Evolutionary conservation across 2,888 invertebrate genomes (phyloP).

Genomic region (Sesamia inferens): DNA sequence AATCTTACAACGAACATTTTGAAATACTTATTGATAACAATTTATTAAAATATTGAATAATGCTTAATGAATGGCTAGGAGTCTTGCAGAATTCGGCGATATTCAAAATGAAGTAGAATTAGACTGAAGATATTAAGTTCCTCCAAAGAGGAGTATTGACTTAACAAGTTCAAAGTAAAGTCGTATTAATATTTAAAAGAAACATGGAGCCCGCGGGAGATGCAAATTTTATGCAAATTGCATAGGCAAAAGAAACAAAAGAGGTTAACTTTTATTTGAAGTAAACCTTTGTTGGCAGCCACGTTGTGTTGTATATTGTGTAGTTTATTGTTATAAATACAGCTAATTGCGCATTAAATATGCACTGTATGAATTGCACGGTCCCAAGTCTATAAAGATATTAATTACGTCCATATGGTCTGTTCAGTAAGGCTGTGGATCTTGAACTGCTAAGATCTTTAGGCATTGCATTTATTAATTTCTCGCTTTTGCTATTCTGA

Average conservation of each 20-base stretch:
- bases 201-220: not conserved
- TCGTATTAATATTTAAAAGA: not conserved
- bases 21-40: not conserved
- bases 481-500: not conserved
- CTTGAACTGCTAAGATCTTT: constrained; percentile 3
- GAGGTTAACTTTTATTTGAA: not conserved
- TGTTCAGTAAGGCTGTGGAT: constrained; percentile 1
- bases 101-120: not conserved
- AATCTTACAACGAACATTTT: no score
- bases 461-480: not conserved
- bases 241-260: not conserved
- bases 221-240: not conserved
- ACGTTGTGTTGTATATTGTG: not conserved
- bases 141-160: not conserved
- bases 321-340: constrained; percentile 5
- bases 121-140: not conserved
- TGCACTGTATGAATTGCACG: constrained; percentile 38
- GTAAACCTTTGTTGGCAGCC: not conserved
- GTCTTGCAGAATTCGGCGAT: not conserved
- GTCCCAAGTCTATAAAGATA: constrained; percentile 35
- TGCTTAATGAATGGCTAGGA: no score
- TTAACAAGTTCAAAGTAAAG: not conserved
- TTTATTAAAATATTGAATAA: not conserved
- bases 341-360: constrained; percentile 41
- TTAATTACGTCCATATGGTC: constrained; percentile 29